These are phyloP conservation scores for Protonemura montana DNA, from an alignment of 2,888 invertebrate genomes.

Conservation along the genomic window DNA sequence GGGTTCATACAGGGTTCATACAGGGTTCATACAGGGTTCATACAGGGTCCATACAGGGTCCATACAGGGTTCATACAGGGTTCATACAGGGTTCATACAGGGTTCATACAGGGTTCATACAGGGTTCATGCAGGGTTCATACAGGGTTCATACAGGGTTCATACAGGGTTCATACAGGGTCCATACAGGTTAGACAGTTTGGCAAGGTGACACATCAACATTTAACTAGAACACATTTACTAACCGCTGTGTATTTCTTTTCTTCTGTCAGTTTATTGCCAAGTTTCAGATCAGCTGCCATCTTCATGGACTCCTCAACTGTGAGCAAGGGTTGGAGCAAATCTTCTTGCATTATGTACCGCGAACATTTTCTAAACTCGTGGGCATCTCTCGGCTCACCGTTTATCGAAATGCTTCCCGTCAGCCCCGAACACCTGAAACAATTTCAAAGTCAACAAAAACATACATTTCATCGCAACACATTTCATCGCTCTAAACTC, in stretches of 20 bases:
- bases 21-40: too few species aligned
- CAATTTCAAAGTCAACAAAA: too few species aligned
- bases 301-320: conserved; percentile 85
- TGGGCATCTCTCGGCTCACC: conserved; percentile 77
- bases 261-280: conserved; percentile 67
- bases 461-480: too few species aligned
- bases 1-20: too few species aligned
- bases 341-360: conserved; percentile 96
- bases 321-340: conserved; percentile 85
- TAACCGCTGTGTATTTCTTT: conserved; percentile 76
- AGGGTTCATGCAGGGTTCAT: too few species aligned
- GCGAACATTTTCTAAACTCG: conserved; percentile 85
- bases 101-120: too few species aligned
- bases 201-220: not conserved
- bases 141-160: too few species aligned
- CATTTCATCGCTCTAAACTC: too few species aligned
- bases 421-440: conserved; percentile 70
- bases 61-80: too few species aligned
- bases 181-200: not conserved
- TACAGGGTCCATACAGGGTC: too few species aligned
- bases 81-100: too few species aligned
- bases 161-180: too few species aligned
- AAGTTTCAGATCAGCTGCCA: conserved; percentile 90
- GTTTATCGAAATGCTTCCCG: conserved; percentile 81
- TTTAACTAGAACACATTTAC: conserved; percentile 54